phyloP scores from a whole-genome alignment of 1,140 invertebrate species.

The Meteorus sp. region DNA sequence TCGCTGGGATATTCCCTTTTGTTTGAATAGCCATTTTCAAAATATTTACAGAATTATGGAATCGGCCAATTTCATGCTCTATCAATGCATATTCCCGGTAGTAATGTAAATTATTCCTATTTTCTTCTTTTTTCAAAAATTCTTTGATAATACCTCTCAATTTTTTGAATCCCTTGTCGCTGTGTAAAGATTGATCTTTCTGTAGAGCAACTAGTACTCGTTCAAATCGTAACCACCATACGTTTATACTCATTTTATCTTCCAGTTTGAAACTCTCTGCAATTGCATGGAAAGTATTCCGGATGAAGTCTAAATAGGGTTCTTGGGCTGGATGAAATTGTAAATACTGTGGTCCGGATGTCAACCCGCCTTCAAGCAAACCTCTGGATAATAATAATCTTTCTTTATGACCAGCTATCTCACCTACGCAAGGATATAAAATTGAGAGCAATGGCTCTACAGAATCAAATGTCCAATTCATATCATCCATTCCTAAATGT shows the following conservation, averaged over 20 bases:
- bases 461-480: slow-evolving; percentile 60
- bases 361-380: slow-evolving; percentile 54
- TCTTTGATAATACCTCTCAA: slow-evolving; percentile 60
- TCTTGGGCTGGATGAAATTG: slow-evolving; percentile 63
- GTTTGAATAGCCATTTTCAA: slow-evolving; percentile 56
- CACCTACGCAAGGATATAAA: slow-evolving; percentile 49
- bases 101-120: slow-evolving; percentile 62
- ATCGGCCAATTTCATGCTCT: slow-evolving; percentile 60
- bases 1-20: slow-evolving; percentile 34
- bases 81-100: slow-evolving; percentile 68
- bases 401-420: slow-evolving; percentile 41
- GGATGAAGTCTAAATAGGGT: slow-evolving; percentile 62
- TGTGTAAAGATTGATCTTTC: slow-evolving; percentile 51
- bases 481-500: slow-evolving; percentile 55
- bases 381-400: slow-evolving; percentile 52
- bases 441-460: slow-evolving; percentile 59
- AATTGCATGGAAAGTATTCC: slow-evolving; percentile 44
- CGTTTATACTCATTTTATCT: slow-evolving; percentile 53
- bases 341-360: slow-evolving; percentile 64
- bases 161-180: slow-evolving; percentile 45
- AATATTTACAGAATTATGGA: slow-evolving; percentile 54
- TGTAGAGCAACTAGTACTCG: slow-evolving; percentile 59
- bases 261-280: slow-evolving; percentile 39
- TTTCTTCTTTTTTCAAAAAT: slow-evolving; percentile 59
- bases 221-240: slow-evolving; percentile 67